Percentiles rank a stretch among this genome's conserved stretches.
These are phyloP conservation scores for Mesochorus sp. DNA, from an alignment of 2,888 invertebrate genomes.

Conservation along the genomic window DNA sequence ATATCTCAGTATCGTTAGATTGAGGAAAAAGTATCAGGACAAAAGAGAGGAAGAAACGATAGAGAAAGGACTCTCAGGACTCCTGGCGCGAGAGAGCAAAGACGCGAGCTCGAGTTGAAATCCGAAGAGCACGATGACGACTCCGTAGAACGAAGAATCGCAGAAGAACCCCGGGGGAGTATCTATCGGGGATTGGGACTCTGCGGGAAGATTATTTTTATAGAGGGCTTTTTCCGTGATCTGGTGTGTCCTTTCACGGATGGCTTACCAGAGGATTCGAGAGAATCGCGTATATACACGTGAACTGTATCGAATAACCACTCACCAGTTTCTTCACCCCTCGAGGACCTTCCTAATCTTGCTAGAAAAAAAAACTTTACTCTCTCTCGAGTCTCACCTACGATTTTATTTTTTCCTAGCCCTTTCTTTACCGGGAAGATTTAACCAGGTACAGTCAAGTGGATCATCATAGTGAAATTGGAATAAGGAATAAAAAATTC, in stretches of 20 bases:
- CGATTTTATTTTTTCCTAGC: constrained; percentile 8
- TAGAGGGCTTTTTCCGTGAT: constrained; percentile 67
- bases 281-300: constrained; percentile 68
- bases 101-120: constrained; percentile 33
- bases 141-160: constrained; percentile 33
- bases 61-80: constrained; percentile 12
- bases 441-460: too few species aligned
- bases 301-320: constrained; percentile 64
- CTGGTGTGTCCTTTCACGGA: constrained; percentile 77
- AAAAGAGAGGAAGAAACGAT: constrained; percentile 17
- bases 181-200: constrained; percentile 75
- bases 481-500: too few species aligned
- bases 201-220: constrained; percentile 73
- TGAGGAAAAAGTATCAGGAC: constrained; percentile 37
- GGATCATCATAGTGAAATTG: too few species aligned
- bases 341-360: constrained; percentile 61
- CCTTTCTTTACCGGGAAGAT: not conserved
- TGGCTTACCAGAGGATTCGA: constrained; percentile 73
- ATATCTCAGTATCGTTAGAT: constrained; percentile 31
- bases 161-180: constrained; percentile 66
- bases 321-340: constrained; percentile 56
- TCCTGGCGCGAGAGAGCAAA: constrained; percentile 41
- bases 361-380: constrained; percentile 45
- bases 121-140: constrained; percentile 22
- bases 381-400: constrained; percentile 28